phyloP scores from a whole-genome alignment of 2,797 vertebrate genomes.

The Poeciliopsis paucimaculata region DNA sequence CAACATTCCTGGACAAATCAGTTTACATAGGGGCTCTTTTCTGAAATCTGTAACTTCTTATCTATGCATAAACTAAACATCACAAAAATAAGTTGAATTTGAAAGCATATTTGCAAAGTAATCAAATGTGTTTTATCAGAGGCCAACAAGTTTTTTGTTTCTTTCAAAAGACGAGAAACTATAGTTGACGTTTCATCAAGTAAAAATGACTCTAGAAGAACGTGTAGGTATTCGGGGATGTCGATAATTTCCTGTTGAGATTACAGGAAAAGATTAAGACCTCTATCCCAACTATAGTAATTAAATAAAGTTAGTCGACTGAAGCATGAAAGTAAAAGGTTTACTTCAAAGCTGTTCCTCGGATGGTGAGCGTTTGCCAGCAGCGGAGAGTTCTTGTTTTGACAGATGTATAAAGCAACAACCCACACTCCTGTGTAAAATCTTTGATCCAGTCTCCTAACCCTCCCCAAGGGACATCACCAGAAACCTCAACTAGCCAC shows the following conservation, averaged over 20 bases:
- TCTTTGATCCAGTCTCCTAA: constrained; percentile 24
- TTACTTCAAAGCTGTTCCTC: not conserved
- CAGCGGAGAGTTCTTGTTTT: not conserved
- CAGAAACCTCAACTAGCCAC: constrained; percentile 47
- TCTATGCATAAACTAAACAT: not conserved
- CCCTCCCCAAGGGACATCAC: constrained; percentile 20
- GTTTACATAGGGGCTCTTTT: constrained; percentile 1
- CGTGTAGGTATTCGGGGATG: not conserved
- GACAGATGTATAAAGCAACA: constrained; percentile 3
- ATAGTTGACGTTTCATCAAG: not conserved
- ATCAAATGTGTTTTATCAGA: not conserved
- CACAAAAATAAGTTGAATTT: not conserved
- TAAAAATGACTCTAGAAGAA: not conserved
- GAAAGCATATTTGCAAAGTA: not conserved
- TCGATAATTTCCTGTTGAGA: constrained; percentile 4
- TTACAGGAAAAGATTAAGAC: constrained; percentile 3
- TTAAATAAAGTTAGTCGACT: not conserved
- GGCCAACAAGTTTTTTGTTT: not conserved
- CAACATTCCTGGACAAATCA: constrained; percentile 2
- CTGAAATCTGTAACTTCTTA: not conserved
- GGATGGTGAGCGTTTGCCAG: constrained; percentile 8
- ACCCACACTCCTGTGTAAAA: constrained; percentile 20
- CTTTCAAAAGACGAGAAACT: not conserved
- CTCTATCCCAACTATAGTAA: not conserved
- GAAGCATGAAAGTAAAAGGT: not conserved